phyloP scores from a whole-genome alignment of 2,113 vertebrate genomes.

The Xenotilapia flavipinnis region DNA sequence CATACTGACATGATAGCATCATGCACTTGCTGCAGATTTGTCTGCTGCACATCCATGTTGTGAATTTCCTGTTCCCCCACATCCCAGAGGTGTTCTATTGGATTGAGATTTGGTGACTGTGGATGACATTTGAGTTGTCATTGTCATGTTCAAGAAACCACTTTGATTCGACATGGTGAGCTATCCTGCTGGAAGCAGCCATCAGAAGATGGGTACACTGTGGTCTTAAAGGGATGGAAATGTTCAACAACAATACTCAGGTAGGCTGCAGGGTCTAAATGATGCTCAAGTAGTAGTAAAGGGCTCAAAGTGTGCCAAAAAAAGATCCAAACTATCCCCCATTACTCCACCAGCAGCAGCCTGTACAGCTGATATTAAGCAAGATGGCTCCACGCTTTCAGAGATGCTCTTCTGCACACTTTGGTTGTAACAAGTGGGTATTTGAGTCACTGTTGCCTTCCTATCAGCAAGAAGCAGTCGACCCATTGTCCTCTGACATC shows the following conservation, averaged over 20 bases:
- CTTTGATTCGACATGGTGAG: neutral
- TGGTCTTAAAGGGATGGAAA: neutral
- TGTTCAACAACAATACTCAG: neutral
- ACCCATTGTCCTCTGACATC: neutral
- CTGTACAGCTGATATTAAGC: neutral
- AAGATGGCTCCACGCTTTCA: neutral
- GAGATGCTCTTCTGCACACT: neutral
- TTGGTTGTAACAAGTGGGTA: neutral
- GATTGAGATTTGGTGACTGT: neutral
- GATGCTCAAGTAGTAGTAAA: neutral
- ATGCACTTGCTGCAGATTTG: neutral
- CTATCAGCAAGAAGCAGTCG: neutral
- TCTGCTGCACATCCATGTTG: neutral
- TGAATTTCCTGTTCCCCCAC: neutral
- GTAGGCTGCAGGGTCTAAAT: neutral
- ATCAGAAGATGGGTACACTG: neutral
- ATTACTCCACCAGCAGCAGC: neutral
- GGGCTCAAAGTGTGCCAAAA: neutral
- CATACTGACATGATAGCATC: neutral
- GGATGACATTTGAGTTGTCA: neutral
- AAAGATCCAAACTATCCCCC: neutral
- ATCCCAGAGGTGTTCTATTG: neutral
- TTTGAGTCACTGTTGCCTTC: neutral
- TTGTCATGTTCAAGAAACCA: neutral
- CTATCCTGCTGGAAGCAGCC: neutral